A percentile compares a stretch with the other conserved stretches of the same genome.
Evolutionary conservation across 2,113 vertebrate species (phyloP).

Genomic region (Cebidichthys violaceus): DNA sequence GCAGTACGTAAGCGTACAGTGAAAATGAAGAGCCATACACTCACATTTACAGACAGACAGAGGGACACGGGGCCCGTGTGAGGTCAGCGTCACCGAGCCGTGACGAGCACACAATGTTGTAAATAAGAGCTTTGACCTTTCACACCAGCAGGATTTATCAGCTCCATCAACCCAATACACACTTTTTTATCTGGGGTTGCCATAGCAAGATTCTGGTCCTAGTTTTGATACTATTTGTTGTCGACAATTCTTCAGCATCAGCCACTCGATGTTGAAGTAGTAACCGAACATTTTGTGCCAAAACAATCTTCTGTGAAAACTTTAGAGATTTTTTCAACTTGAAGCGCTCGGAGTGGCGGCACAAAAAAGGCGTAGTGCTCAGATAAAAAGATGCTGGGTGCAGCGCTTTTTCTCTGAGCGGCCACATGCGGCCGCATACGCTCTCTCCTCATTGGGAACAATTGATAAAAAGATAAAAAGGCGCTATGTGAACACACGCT

Average conservation of each 20-base stretch:
- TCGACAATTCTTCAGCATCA: background rate
- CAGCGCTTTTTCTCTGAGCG: too few relatives aligned
- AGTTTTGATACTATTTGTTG: background rate
- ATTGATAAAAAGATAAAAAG: background rate
- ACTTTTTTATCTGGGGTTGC: slow-evolving; percentile 49
- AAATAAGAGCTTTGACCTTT: slow-evolving; percentile 76
- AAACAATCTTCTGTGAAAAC: too few relatives aligned
- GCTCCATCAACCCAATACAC: slow-evolving; percentile 36
- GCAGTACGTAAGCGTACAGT: slow-evolving; percentile 7
- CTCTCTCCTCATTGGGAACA: background rate
- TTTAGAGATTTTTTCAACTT: too few relatives aligned
- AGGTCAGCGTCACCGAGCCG: slow-evolving; percentile 73
- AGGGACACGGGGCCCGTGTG: slow-evolving; percentile 50
- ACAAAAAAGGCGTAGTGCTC: too few relatives aligned
- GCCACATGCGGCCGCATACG: too few relatives aligned
- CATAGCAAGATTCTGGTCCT: slow-evolving; percentile 11
- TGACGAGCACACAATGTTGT: slow-evolving; percentile 74
- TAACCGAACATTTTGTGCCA: background rate
- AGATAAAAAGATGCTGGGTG: too few relatives aligned
- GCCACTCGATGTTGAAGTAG: background rate
- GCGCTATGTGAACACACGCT: background rate
- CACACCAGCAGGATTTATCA: slow-evolving; percentile 66
- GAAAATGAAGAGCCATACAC: slow-evolving; percentile 47
- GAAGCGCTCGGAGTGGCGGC: too few relatives aligned
- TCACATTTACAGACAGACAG: slow-evolving; percentile 35